Conservation (phyloP, 1,140 invertebrate genomes). For the Bombus polaris region DNA sequence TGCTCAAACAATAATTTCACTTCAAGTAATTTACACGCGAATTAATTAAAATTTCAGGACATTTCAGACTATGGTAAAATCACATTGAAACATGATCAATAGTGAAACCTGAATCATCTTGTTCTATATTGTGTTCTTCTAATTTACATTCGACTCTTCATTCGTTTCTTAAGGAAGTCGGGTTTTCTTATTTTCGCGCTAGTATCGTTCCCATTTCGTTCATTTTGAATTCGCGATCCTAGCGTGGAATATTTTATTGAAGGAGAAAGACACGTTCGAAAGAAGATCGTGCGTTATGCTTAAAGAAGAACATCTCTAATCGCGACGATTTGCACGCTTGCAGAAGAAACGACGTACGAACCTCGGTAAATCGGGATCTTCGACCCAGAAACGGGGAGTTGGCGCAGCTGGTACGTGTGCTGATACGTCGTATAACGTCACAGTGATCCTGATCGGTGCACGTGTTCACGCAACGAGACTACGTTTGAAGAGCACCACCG, state of each 20-base stretch:
- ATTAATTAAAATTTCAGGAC: not conserved
- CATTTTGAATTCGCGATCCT: not conserved
- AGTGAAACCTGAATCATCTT: not conserved
- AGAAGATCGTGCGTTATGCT: not conserved
- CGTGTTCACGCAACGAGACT: constrained; percentile 27
- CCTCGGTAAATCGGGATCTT: constrained; percentile 12
- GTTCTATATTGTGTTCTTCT: too few relatives aligned
- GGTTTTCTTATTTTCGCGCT: too few relatives aligned
- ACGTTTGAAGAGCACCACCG: constrained; percentile 1
- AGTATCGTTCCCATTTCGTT: too few relatives aligned
- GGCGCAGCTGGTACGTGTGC: not conserved
- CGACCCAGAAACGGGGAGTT: not conserved
- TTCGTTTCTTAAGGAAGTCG: too few relatives aligned
- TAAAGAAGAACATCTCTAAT: not conserved
- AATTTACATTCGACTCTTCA: too few relatives aligned
- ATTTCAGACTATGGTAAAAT: not conserved
- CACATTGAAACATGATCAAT: not conserved
- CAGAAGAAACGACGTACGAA: constrained; percentile 1
- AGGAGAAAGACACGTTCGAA: not conserved
- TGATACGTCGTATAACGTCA: constrained; percentile 3
- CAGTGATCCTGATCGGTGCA: constrained; percentile 32
- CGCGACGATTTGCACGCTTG: not conserved
- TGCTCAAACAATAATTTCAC: not conserved
- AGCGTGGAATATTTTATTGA: not conserved
- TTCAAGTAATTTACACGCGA: not conserved